Percentiles rank a stretch among this genome's conserved stretches.
Conservation (phyloP, 1,140 invertebrate genomes). For the Atta cephalotes region DNA sequence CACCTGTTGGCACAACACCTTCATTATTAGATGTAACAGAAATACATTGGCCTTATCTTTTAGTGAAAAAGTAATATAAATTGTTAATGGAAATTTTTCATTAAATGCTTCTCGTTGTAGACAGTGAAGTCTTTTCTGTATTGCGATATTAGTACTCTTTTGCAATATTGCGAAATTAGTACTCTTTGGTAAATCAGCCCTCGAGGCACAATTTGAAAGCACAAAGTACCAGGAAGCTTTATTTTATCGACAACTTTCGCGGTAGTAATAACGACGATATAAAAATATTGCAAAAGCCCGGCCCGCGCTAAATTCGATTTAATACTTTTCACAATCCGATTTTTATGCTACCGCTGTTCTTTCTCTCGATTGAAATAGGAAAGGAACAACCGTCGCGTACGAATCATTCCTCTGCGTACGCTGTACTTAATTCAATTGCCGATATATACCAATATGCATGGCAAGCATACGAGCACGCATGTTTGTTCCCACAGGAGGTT, state of each 20-base stretch:
- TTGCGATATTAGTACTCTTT: conserved; percentile 5
- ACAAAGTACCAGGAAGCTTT: conserved; percentile 41
- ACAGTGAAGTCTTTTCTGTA: conserved; percentile 18
- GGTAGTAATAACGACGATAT: conserved; percentile 34
- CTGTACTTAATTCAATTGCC: conserved; percentile 70
- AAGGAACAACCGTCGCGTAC: conserved; percentile 54
- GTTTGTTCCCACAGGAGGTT: conserved; percentile 67
- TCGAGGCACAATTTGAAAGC: conserved; percentile 38
- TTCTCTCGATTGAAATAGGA: conserved; percentile 54
- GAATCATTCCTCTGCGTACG: conserved; percentile 35
- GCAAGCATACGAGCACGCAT: conserved; percentile 54
- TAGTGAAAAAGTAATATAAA: conserved; percentile 44
- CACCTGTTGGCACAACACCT: conserved; percentile 26
- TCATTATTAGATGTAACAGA: conserved; percentile 9
- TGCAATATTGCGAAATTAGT: conserved; percentile 48
- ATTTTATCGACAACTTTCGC: conserved; percentile 58
- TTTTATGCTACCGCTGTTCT: conserved; percentile 46
- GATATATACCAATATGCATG: conserved; percentile 42
- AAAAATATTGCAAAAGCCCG: conserved; percentile 52
- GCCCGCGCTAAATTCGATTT: conserved; percentile 48
- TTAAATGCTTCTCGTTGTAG: conserved; percentile 16
- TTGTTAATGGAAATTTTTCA: conserved; percentile 50
- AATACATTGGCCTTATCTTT: conserved; percentile 28
- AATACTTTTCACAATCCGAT: conserved; percentile 56
- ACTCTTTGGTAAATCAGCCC: conserved; percentile 57